Evolutionary conservation across 1,140 invertebrate species (phyloP).

Genomic region (Zaprionus ghesquierei): DNA sequence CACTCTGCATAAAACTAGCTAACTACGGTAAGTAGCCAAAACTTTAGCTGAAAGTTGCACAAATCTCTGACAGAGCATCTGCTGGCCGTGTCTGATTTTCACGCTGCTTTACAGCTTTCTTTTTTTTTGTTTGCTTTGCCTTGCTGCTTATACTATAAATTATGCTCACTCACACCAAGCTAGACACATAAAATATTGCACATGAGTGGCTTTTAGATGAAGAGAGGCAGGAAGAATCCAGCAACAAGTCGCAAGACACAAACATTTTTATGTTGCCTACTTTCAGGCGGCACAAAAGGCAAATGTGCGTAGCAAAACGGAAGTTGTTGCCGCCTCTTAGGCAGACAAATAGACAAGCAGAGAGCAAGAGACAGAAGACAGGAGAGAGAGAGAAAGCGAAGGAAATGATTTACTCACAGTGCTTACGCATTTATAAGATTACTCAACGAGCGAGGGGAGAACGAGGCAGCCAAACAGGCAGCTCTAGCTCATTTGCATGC

Average conservation of each 20-base stretch:
- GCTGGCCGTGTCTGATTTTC: not conserved
- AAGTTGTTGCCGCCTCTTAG: slow-evolving; percentile 65
- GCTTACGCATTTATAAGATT: slow-evolving; percentile 29
- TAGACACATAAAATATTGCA: slow-evolving; percentile 66
- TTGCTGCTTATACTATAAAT: slow-evolving; percentile 48
- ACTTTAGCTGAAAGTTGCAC: not conserved
- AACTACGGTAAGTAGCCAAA: too few relatives aligned
- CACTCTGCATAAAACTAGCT: too few relatives aligned
- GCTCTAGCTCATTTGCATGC: slow-evolving; percentile 19
- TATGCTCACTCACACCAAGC: slow-evolving; percentile 34
- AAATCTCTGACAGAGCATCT: slow-evolving; percentile 18
- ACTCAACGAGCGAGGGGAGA: not conserved
- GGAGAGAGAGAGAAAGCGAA: not conserved
- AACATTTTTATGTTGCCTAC: slow-evolving; percentile 24
- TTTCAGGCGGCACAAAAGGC: slow-evolving; percentile 32
- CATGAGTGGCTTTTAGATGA: slow-evolving; percentile 58
- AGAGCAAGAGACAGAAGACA: slow-evolving; percentile 26
- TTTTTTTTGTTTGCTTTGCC: not conserved
- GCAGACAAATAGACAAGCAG: slow-evolving; percentile 28
- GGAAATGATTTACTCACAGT: slow-evolving; percentile 21
- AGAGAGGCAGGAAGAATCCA: slow-evolving; percentile 3
- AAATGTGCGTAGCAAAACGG: slow-evolving; percentile 43
- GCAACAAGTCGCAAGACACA: slow-evolving; percentile 55
- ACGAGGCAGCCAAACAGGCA: not conserved
- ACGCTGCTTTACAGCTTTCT: not conserved